Conservation (phyloP, 2,888 invertebrate species). For the Pachydiplax longipennis region DNA sequence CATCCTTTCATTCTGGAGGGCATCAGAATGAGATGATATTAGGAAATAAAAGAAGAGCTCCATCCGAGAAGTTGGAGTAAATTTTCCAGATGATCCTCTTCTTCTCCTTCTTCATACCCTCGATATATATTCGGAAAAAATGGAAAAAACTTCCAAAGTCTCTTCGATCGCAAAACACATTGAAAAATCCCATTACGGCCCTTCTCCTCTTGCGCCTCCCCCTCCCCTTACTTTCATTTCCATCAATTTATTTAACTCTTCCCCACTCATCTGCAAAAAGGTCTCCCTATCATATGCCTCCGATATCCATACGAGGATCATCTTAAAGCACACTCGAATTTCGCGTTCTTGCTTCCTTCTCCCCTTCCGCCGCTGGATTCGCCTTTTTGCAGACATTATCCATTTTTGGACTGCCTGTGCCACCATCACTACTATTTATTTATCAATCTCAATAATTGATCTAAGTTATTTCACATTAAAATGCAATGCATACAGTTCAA, state of each 20-base stretch:
- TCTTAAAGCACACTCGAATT: constrained; percentile 18
- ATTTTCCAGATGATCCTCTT: constrained; percentile 38
- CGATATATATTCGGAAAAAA: constrained; percentile 3
- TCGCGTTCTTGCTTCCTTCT: neutral
- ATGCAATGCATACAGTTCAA: too few species aligned
- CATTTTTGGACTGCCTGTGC: neutral
- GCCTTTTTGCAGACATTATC: neutral
- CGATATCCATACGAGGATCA: constrained; percentile 27
- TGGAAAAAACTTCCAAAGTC: constrained; percentile 28
- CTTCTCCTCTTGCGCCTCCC: neutral
- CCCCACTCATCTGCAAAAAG: neutral
- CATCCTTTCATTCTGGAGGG: constrained; percentile 19
- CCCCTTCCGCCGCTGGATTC: neutral
- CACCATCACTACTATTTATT: neutral
- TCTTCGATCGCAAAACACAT: constrained; percentile 35
- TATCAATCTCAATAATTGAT: neutral
- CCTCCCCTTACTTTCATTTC: neutral
- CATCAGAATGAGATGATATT: constrained; percentile 30
- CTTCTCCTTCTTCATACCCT: neutral
- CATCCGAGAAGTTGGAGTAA: constrained; percentile 21
- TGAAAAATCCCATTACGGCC: constrained; percentile 37
- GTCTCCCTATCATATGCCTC: constrained; percentile 14
- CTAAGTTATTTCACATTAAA: neutral
- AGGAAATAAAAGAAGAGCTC: constrained; percentile 13
- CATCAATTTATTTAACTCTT: constrained; percentile 40